Evolutionary conservation across 2,888 invertebrate species (phyloP), one percentile per base, ranked within the genome.

Genomic region (Drosophila siamana): DNA sequence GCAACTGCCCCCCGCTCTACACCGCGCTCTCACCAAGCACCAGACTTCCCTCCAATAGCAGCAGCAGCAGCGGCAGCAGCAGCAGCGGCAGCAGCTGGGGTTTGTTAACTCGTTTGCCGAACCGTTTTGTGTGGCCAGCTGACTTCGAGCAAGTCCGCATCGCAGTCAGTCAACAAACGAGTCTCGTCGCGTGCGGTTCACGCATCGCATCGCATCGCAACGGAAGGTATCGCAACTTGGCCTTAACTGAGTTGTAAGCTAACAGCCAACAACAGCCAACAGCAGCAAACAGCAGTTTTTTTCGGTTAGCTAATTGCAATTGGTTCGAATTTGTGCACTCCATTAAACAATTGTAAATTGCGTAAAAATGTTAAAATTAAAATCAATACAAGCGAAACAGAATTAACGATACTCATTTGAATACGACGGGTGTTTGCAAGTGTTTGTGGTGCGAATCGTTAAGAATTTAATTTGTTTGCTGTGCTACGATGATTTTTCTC

Each of bases 101-200:
- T 30, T 48, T 50, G 52, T 41, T 60, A 73, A 72, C 72, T 68
- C 56, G 63, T 68, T 72, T 47, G 40, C 36, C 67, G 74, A 75
- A 57, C 64, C 41, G 52, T 48, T 61, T 36, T 46, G 50, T 66
- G 30, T 13, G 51, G 22, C 65, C 47, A 63, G 73, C 73, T 61
- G 69, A 64, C 56, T 48, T 74, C 72, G 68, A 76, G 41, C 74
- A 74, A 47, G 74, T 75, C n/a, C 19, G 51, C 50, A 19, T 51
- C 66, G 44, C 44, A 16, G 41, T 57, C 76, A 81, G 76, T 79
- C 71, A 68, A 69, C 61, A 81, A 84, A 71, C 81, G 66, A 76
- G 85, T 78, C 69, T 78, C 82, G 61, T 51, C 71, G 85, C 79
- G 75, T 73, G 65, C 81, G 72, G 81, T 71, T 54, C 68, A 61